Evolutionary conservation across 2,797 vertebrate species (phyloP), one percentile per base, ranked within the genome.

Genomic region (Erpetoichthys calabaricus): DNA sequence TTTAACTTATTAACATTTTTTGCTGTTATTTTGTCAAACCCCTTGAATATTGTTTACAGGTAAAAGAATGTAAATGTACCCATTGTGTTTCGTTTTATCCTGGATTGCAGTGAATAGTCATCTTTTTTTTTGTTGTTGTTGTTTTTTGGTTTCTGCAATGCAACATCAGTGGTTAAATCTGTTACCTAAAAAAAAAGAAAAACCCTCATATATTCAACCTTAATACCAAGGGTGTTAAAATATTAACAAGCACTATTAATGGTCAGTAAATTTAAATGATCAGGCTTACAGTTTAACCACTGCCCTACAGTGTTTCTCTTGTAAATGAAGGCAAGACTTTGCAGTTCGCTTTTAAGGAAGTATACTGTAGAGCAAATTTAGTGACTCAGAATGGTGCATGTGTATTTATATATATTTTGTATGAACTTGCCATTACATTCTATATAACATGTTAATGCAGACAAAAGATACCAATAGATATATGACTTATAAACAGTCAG

Each of bases 1-100:
- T 82, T 83, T 94, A 95, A 94, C 79, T 95, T 97, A 95, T 94
- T 95, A 87, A 89, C 85, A 81, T 73, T 77, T 73, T 8, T 63
- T 70, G 66, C 66, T 74, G 63, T 60, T 73, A 71, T 77, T 82
- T 73, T 70, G 67, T 82, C 78, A 72, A 75, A 81, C 62, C 59
- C 63, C 80, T 76, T 80, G 79, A 65, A 60, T 65, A 64, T 78
- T 74, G 62, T 86, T 82, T 72, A 75, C 76, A 75, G 77, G 80
- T 67, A 68, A 78, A 75, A 80, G 75, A 84, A 82, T 88, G 85
- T 90, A 87, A 51, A 6, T 6, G 8, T 51, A 25, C 41, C 25
- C 5, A 51, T 42, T 5, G 53, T 67, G 64, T 65, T 72, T 71
- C 69, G 63, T 71, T 42, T 77, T 68, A 74, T 70, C 68, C 76